These are phyloP conservation scores for Morbakka virulenta DNA, from an alignment of 30 jellyfish, hydroid and myxozoan genomes.

Conservation along the genomic window DNA sequence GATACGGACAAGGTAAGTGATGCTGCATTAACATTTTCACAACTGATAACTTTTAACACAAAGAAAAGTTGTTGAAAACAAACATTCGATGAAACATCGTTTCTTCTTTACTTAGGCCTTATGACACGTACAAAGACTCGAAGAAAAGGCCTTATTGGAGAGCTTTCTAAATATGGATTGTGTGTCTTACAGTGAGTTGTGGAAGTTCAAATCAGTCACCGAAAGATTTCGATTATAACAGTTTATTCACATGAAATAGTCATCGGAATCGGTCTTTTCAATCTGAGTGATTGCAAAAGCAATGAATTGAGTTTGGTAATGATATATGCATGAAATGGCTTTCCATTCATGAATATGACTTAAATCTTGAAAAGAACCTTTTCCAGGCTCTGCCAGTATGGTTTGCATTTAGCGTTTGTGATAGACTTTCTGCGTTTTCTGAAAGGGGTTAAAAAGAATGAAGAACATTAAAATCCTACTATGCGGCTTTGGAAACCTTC, in stretches of 20 bases:
- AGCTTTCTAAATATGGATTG: constrained; percentile 16
- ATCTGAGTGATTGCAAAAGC: neutral
- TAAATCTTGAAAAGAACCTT: neutral
- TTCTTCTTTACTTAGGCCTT: constrained; percentile 30
- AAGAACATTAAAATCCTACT: neutral
- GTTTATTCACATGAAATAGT: constrained; percentile 50
- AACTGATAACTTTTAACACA: neutral
- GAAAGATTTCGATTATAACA: too few species aligned
- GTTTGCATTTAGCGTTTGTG: neutral
- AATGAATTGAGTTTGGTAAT: neutral
- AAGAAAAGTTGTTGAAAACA: neutral
- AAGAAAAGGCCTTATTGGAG: constrained; percentile 1
- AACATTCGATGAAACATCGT: constrained; percentile 27
- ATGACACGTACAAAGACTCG: constrained; percentile 39
- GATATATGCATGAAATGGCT: neutral
- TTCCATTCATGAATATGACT: neutral
- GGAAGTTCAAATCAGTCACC: constrained; percentile 18
- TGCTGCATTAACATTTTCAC: neutral
- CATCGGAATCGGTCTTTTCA: constrained; percentile 3
- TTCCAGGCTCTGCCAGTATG: neutral
- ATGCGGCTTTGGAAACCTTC: neutral
- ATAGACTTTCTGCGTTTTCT: neutral
- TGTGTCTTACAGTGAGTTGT: constrained; percentile 36
- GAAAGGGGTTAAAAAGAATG: neutral
- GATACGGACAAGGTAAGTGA: neutral